Conservation (phyloP, 1,140 invertebrate genomes). For the Coenobita brevimanus region DNA sequence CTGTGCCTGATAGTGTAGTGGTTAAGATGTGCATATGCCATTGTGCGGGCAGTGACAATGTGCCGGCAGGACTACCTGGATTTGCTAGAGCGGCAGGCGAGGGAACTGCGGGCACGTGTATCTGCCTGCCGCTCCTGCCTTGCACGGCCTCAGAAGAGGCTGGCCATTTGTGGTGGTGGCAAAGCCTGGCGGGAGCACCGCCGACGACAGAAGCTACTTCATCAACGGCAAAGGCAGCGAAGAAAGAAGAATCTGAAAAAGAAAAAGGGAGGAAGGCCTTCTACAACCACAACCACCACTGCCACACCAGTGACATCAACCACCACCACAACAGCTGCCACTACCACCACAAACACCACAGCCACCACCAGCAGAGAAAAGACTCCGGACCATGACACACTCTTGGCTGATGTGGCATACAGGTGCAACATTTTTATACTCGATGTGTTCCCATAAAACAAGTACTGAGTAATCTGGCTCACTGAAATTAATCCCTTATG, state of each 20-base stretch:
- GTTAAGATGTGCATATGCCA: too few species aligned
- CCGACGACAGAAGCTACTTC: conserved; percentile 31
- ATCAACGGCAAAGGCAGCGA: neutral
- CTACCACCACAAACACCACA: neutral
- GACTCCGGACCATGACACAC: neutral
- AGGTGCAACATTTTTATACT: neutral
- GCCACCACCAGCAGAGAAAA: neutral
- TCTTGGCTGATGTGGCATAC: conserved; percentile 24
- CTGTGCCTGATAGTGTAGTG: too few species aligned
- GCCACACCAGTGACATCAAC: conserved; percentile 19
- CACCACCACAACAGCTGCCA: neutral
- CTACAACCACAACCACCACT: conserved; percentile 30
- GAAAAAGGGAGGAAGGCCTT: neutral
- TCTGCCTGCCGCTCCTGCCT: conserved; percentile 57
- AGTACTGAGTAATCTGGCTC: too few species aligned
- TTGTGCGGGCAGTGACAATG: too few species aligned
- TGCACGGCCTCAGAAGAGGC: conserved; percentile 25
- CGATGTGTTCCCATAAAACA: neutral
- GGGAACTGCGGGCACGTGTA: conserved; percentile 55
- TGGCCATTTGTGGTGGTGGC: conserved; percentile 63
- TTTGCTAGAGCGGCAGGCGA: conserved; percentile 51
- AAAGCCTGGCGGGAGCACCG: conserved; percentile 60
- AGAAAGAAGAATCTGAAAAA: neutral
- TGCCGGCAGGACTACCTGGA: conserved; percentile 63
- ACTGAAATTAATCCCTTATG: too few species aligned